Evolutionary conservation across 2,797 vertebrate genomes (phyloP).

Genomic region (Acrossocheilus fasciatus): DNA sequence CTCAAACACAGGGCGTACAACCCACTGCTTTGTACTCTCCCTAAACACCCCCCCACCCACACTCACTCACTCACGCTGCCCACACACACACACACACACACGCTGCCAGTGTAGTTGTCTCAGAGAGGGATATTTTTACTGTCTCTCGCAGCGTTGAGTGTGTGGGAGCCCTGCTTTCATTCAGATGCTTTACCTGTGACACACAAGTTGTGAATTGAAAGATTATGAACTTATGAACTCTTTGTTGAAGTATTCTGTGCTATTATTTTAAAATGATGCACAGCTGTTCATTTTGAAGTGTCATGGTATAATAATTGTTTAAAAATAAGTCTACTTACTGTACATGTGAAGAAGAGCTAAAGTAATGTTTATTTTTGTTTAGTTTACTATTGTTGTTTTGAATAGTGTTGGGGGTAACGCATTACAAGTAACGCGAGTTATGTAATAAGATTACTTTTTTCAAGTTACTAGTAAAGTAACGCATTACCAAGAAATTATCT

Average conservation of each 20-base stretch:
- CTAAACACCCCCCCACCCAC: conserved; percentile 34
- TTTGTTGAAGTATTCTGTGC: not conserved
- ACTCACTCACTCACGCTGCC: conserved; percentile 18
- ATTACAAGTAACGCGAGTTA: too few relatives aligned
- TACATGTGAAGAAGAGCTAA: not conserved
- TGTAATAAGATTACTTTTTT: too few relatives aligned
- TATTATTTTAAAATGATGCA: not conserved
- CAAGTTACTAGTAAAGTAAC: too few relatives aligned
- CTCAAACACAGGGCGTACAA: conserved; percentile 51
- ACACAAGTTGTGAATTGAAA: conserved; percentile 7
- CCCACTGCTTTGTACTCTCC: conserved; percentile 51
- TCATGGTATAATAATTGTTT: not conserved
- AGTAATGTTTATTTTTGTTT: not conserved
- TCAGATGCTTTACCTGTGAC: conserved; percentile 24
- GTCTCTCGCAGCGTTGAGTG: conserved; percentile 10
- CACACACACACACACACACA: conserved; percentile 13
- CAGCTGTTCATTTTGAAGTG: not conserved
- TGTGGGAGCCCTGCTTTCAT: conserved; percentile 33
- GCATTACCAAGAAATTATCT: too few relatives aligned
- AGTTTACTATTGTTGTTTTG: too few relatives aligned
- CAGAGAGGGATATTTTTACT: conserved; percentile 42
- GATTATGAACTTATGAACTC: conserved; percentile 21
- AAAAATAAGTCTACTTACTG: not conserved
- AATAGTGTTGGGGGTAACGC: too few relatives aligned
- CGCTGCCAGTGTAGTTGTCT: not conserved